Evolutionary conservation across 2,797 vertebrate species (phyloP), one percentile per base, ranked within the genome.

Genomic region (Saxicola maurus): DNA sequence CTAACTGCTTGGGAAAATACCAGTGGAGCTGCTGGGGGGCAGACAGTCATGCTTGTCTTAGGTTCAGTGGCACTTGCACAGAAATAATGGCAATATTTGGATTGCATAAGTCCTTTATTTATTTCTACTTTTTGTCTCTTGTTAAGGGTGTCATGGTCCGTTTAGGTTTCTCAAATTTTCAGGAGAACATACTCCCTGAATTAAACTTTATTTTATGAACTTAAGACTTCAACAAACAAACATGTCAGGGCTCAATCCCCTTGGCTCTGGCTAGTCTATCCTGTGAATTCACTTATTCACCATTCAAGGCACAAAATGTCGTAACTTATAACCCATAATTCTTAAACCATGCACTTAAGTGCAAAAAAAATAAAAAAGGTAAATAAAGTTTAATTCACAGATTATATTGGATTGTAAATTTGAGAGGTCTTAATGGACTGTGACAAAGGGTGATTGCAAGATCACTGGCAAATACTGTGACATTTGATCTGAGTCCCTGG

Each of bases 21-120:
- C n/a, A 46, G 27, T 3, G 1, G 31, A 65, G n/a, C 46, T 90
- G 21, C 48, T 72, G 38, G 1, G 2, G 53, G 46, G 30, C 18
- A 48, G 35, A 28, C 12, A 30, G 27, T 56, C 33, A 13, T 35
- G 18, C 75, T 90, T 92, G 21, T 78, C 17, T 81, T 57, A 4
- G 46, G 30, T 83, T 86, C 53, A 52, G 24, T 49, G 38, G 16
- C 24, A 53, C 21, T 52, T 56, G 46, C 61, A 46, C 81, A 57
- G 71, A 92, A 88, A 57, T 68, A 81, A 53, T 40, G 85, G 38
- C 53, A 78, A 1, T 87, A 72, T 87, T 94, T 86, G 91, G 51
- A 61, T 94, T 93, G 33, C 56, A 2, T 24, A 69, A 90, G 23
- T 37, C 30, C 14, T 74, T 66, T 79, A 33, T 86, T 82, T 82